Evolutionary conservation across 2,888 invertebrate genomes (phyloP), one percentile per base, ranked within the genome.

Genomic region (Sialis lutaria): DNA sequence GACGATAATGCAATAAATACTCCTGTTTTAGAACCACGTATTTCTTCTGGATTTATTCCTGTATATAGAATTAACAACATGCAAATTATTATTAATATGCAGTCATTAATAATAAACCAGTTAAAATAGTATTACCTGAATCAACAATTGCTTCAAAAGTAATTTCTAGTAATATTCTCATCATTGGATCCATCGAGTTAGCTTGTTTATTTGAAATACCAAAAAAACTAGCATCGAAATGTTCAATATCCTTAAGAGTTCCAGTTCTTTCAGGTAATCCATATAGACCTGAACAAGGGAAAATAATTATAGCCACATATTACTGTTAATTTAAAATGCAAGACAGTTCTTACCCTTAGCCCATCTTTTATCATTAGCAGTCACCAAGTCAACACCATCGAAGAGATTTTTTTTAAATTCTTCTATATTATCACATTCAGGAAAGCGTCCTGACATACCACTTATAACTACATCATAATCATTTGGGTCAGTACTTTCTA

Each of bases 101-200:
- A n/a, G n/a, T n/a, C n/a, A n/a, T n/a, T n/a, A n/a, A n/a, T n/a
- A n/a, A n/a, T n/a, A n/a, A n/a, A n/a, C n/a, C n/a, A n/a, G n/a
- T n/a, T n/a, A n/a, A n/a, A n/a, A n/a, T n/a, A n/a, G n/a, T n/a
- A n/a, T n/a, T 22, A 58, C 77, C 77, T 51, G 86, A 77, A 69
- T 88, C 87, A 49, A 85, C 71, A 12, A 85, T 74, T 47, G 82
- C 82, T 62, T 87, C 88, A 57, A 82, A 83, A 0, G 83, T 77
- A 47, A 78, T 75, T 62, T 85, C 90, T 53, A 88, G 67, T 45
- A 89, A 64, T 49, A 87, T 73, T 51, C 88, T 70, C 54, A 84
- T 78, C 72, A 83, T 82, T 0, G 85, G 84, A 59, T 86, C 82
- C 74, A 85, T 77, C 45, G 77, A 76, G 55, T 82, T 78, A 0